Conservation (phyloP, 2,888 invertebrate genomes). For the Corbicula japonica region DNA sequence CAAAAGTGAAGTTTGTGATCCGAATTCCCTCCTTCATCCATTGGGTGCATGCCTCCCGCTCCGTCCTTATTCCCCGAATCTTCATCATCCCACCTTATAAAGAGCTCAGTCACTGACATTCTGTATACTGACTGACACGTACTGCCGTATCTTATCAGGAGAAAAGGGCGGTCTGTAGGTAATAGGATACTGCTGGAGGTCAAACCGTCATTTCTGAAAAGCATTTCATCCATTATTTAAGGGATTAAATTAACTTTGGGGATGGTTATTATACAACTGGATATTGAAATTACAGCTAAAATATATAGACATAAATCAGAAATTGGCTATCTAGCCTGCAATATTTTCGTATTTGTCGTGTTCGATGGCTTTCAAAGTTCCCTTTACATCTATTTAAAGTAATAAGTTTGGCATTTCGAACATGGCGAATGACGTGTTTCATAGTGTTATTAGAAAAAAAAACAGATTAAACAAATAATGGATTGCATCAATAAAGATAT, state of each 20-base stretch:
- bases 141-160: background rate
- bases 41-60: slow-evolving; percentile 1
- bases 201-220: slow-evolving; percentile 3
- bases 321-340: no score
- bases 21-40: background rate
- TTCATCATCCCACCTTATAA: slow-evolving; percentile 5
- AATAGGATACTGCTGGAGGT: background rate
- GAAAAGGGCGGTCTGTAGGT: background rate
- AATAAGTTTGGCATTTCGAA: no score
- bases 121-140: background rate
- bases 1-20: slow-evolving; percentile 11
- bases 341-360: no score
- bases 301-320: no score
- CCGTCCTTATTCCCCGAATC: background rate
- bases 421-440: no score
- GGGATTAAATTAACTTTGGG: background rate
- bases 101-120: background rate
- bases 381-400: no score
- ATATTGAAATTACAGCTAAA: no score
- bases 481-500: no score
- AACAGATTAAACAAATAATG: no score
- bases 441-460: no score
- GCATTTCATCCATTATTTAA: background rate
- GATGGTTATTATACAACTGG: no score
- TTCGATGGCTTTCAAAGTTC: no score